phyloP scores from a whole-genome alignment of 2,888 invertebrate genomes.

The Lepidocyrtinus sp. region DNA sequence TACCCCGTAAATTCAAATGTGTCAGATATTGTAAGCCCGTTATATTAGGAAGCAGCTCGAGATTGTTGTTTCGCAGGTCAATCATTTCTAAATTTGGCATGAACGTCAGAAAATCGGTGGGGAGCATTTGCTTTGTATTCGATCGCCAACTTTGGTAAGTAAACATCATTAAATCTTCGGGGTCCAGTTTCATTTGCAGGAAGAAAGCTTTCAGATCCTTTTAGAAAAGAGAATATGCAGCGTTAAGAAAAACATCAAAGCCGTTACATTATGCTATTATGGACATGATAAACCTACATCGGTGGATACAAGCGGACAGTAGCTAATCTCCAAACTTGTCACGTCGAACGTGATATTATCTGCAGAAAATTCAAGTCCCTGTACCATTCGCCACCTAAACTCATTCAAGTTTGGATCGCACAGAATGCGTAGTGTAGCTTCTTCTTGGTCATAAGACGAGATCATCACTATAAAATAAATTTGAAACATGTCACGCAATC shows the following conservation, averaged over 20 bases:
- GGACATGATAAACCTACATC: constrained; percentile 20
- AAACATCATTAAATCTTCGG: constrained; percentile 60
- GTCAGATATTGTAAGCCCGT: constrained; percentile 54
- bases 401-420: constrained; percentile 61
- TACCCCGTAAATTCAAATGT: constrained; percentile 47
- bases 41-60: constrained; percentile 59
- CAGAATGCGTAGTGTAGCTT: constrained; percentile 48
- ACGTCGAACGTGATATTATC: constrained; percentile 53
- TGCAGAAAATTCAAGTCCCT: constrained; percentile 61
- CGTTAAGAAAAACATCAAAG: not conserved
- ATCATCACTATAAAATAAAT: constrained; percentile 41
- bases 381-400: constrained; percentile 61
- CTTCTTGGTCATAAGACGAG: constrained; percentile 51
- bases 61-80: constrained; percentile 59
- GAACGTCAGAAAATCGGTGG: constrained; percentile 59
- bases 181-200: constrained; percentile 58
- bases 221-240: not conserved
- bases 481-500: constrained; percentile 2
- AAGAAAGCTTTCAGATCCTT: constrained; percentile 62
- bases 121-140: constrained; percentile 44
- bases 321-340: constrained; percentile 61
- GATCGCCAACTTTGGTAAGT: constrained; percentile 50
- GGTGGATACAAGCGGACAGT: constrained; percentile 57
- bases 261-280: not conserved
- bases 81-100: constrained; percentile 63